phyloP scores from a whole-genome alignment of 2,888 invertebrate species.

The Hoplodrina blanda region DNA sequence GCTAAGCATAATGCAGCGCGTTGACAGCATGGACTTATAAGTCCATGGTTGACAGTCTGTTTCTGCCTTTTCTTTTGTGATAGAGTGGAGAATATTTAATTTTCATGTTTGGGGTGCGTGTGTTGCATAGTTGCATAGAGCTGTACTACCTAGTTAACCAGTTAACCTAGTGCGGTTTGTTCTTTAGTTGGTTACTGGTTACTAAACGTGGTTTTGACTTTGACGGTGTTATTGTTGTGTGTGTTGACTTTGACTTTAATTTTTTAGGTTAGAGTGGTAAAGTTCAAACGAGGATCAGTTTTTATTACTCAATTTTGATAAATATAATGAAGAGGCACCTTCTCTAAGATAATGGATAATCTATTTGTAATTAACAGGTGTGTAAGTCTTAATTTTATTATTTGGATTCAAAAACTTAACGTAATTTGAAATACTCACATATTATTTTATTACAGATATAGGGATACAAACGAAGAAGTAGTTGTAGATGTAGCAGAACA shows the following conservation, averaged over 20 bases:
- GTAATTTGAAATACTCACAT: conserved; percentile 1
- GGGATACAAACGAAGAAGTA: conserved; percentile 79
- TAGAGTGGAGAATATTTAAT: neutral
- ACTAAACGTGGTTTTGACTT: conserved; percentile 17
- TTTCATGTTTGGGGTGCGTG: too few species aligned
- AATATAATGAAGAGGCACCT: neutral
- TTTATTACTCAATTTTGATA: neutral
- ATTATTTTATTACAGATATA: conserved; percentile 79
- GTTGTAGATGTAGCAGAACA: conserved; percentile 77
- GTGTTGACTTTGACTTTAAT: too few species aligned
- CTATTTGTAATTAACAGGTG: conserved; percentile 94
- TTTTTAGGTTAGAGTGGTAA: conserved; percentile 18
- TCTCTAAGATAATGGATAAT: conserved; percentile 88
- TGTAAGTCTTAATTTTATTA: conserved; percentile 23
- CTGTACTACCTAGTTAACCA: too few species aligned
- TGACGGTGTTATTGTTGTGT: too few species aligned
- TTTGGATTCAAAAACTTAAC: neutral
- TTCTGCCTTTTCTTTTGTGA: neutral
- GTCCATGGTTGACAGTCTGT: too few species aligned
- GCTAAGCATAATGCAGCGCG: too few species aligned
- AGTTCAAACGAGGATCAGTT: neutral
- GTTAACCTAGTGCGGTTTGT: too few species aligned
- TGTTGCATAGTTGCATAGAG: too few species aligned
- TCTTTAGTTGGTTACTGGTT: too few species aligned
- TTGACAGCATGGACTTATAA: too few species aligned